A percentile compares a stretch with the other conserved stretches of the same genome.
These are phyloP conservation scores for Philaenus spumarius DNA, from an alignment of 1,140 invertebrate genomes.

Conservation along the genomic window DNA sequence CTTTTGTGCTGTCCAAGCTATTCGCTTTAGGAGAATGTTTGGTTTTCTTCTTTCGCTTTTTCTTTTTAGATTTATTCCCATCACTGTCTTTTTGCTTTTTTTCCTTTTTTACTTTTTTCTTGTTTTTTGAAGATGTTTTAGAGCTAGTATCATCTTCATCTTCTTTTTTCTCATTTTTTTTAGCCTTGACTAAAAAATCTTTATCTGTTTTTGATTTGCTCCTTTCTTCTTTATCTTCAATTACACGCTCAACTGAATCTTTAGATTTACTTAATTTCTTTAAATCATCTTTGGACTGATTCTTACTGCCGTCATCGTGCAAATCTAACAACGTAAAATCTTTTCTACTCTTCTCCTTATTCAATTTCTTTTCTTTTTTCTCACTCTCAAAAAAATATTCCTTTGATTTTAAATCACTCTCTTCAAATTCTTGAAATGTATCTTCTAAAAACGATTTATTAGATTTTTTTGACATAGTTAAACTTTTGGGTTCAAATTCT, in stretches of 20 bases:
- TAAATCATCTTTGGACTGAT: neutral
- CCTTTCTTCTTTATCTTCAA: neutral
- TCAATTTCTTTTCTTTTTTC: neutral
- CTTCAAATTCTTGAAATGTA: no score
- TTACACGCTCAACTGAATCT: neutral
- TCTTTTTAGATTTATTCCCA: neutral
- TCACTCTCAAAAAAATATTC: neutral
- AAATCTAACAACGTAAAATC: no score
- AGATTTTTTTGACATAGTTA: no score
- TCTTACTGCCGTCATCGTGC: neutral
- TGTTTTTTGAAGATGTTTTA: slow-evolving; percentile 1
- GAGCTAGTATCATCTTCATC: neutral
- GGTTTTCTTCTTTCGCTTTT: slow-evolving; percentile 7
- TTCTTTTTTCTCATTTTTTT: neutral
- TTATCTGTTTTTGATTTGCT: slow-evolving; percentile 4
- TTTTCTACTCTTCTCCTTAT: slow-evolving; percentile 5
- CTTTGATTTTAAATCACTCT: no score
- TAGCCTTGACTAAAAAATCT: slow-evolving; percentile 3
- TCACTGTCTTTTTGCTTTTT: neutral
- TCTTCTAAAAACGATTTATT: no score
- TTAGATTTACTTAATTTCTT: neutral
- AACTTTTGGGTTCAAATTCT: neutral
- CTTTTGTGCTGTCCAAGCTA: no score
- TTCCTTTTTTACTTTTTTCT: slow-evolving; percentile 6
- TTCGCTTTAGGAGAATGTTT: neutral